These are phyloP conservation scores for Capreolus pygargus DNA, from an alignment of 2,113 vertebrate genomes.

Conservation along the genomic window DNA sequence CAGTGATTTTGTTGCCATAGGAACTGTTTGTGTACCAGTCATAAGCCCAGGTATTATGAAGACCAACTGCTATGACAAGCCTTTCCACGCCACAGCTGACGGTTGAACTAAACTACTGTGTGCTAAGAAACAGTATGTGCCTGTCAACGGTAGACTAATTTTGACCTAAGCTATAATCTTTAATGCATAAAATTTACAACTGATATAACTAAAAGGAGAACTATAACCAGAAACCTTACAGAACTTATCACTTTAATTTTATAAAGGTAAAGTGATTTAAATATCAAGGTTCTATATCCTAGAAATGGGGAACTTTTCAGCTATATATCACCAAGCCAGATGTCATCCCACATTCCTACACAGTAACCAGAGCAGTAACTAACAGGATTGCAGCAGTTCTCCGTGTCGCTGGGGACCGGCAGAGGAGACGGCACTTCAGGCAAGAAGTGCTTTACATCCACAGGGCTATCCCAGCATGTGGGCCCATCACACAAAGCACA, in stretches of 20 bases:
- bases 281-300: neutral
- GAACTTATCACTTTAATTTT: constrained; percentile 13
- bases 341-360: neutral
- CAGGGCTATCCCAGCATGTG: neutral
- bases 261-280: constrained; percentile 27
- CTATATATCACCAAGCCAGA: neutral
- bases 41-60: neutral
- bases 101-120: neutral
- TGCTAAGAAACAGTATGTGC: neutral
- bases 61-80: neutral
- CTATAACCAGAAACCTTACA: constrained; percentile 2
- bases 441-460: neutral
- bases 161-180: neutral
- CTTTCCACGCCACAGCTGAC: neutral
- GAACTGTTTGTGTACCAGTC: neutral
- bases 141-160: neutral
- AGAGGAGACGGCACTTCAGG: neutral
- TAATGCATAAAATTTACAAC: neutral
- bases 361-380: neutral
- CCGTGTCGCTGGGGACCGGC: neutral
- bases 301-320: neutral
- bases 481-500: neutral
- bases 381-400: neutral
- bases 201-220: constrained; percentile 13
- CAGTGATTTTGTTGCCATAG: neutral